Percentiles rank a stretch among this genome's conserved stretches.
Conservation (phyloP, 2,113 vertebrate genomes). For the Porphyrio hochstetteri region DNA sequence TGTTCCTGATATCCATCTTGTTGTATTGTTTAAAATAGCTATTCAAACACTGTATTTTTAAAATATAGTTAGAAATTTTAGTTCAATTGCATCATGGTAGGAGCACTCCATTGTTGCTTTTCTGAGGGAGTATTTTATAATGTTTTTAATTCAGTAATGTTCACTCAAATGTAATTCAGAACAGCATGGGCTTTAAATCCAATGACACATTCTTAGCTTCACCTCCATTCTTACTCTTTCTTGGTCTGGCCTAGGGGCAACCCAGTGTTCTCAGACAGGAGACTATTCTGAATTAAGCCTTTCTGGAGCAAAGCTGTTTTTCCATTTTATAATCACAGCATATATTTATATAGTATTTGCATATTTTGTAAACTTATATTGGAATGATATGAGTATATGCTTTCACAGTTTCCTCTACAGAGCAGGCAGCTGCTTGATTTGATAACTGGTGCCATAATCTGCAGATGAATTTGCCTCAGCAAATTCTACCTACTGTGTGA, state of each 20-base stretch:
- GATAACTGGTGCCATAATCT: not conserved
- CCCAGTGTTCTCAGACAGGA: not conserved
- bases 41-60: not conserved
- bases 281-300: not conserved
- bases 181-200: not conserved
- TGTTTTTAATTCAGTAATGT: not conserved
- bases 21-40: not conserved
- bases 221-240: not conserved
- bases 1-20: not conserved
- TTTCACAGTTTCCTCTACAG: not conserved
- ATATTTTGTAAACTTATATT: not conserved
- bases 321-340: not conserved
- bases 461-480: not conserved
- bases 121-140: not conserved
- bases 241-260: not conserved
- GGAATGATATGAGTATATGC: not conserved
- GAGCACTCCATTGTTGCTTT: not conserved
- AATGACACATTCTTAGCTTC: not conserved
- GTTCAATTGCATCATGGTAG: not conserved
- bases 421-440: not conserved
- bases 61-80: not conserved
- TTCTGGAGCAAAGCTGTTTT: not conserved
- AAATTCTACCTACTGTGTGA: not conserved
- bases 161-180: not conserved
- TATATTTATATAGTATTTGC: not conserved